Base-by-base conservation (phyloP, 2,888 invertebrate genomes). In the Drosophila yooni region DNA sequence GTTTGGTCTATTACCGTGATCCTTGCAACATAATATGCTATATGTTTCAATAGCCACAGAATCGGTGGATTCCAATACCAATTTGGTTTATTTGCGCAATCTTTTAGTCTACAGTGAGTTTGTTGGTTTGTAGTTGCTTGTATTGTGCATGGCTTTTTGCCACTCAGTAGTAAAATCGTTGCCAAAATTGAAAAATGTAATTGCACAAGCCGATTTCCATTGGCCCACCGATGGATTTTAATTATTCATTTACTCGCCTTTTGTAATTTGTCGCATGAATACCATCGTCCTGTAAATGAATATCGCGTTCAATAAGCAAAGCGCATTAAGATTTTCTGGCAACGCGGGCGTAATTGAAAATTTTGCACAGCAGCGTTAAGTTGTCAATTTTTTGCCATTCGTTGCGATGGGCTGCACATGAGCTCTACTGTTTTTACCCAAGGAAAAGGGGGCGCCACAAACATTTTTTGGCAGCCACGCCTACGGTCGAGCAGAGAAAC, bases 351-450 rank as follows among this genome's bases (percentile, higher is more conserved):
- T 79, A 79, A 78, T 79, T 78, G 62, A 79, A 75, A 65, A 70
- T 64, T 70, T 58, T 59, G 18, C 65, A 50, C 36, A 46, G 60
- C 64, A 69, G 69, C 65, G 68, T 56, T 68, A 65, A 64, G 58
- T 61, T 77, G 65, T 57, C 53, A 63, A 62, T 70, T 74, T 62
- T 65, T 72, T 62, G 48, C n/a, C 33, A 52, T 50, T 65, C 33
- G n/a, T 11, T 58, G 38, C 29, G 61, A 27, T 53, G 60, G 18
- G 46, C 79, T 81, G 81, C 81, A 79, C 79, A 79, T 71, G 76
- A 68, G 68, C 25, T 25, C 43, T 27, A 6, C 15, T 25, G n/a
- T 25, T 33, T 65, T 60, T 13, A 18, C 3, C 40, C n/a, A 51
- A 13, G 15, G 11, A 53, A 36, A 50, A 46, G 27, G 18, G 53